Evolutionary conservation across 2,113 vertebrate species (phyloP).

Genomic region (Phrynosoma blainvillii): DNA sequence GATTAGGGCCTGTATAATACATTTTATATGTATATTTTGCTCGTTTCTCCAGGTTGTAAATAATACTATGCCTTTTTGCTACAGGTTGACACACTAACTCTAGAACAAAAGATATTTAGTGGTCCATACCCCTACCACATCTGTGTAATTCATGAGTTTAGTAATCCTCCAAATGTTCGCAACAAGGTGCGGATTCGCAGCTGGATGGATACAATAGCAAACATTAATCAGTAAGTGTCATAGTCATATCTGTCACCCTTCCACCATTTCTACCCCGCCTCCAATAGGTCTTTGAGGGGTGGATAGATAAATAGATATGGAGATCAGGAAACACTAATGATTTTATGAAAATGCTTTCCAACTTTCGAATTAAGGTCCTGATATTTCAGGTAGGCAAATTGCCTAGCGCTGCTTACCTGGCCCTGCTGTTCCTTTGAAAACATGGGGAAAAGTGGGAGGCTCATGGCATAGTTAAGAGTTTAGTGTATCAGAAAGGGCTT

Average conservation of each 20-base stretch:
- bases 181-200: conserved; percentile 97
- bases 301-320: not conserved
- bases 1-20: not conserved
- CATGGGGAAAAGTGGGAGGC: not conserved
- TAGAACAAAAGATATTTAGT: conserved; percentile 94
- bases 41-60: not conserved
- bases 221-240: conserved; percentile 95
- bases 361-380: not conserved
- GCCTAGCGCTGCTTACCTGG: not conserved
- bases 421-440: not conserved
- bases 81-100: conserved; percentile 90
- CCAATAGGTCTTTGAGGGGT: too few species aligned
- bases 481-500: not conserved
- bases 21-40: not conserved
- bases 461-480: too few species aligned
- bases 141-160: conserved; percentile 96
- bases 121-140: conserved; percentile 98
- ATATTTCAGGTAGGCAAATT: not conserved
- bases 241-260: not conserved
- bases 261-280: not conserved
- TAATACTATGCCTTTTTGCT: conserved; percentile 12
- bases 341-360: not conserved
- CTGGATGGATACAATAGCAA: conserved; percentile 99
- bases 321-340: not conserved
- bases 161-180: conserved; percentile 96